phyloP scores from a whole-genome alignment of 2,888 invertebrate species.

The Monochamus alternatus region DNA sequence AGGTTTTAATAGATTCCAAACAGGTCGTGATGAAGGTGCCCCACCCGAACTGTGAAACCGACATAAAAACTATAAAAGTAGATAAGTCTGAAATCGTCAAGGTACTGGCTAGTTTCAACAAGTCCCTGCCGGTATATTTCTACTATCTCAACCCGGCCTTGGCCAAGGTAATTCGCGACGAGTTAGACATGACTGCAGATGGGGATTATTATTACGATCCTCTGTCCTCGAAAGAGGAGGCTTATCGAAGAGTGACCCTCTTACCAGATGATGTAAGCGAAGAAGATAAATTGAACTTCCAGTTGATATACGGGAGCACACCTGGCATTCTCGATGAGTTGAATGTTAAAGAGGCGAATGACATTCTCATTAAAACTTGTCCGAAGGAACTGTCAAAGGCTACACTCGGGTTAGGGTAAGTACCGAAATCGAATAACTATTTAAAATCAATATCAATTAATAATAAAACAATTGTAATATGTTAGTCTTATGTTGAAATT shows the following conservation, averaged over 20 bases:
- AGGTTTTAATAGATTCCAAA: constrained; percentile 63
- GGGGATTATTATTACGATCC: constrained; percentile 75
- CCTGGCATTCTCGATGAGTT: constrained; percentile 80
- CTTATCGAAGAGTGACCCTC: constrained; percentile 82
- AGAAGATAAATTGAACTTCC: constrained; percentile 78
- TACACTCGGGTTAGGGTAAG: constrained; percentile 50
- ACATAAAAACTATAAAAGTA: constrained; percentile 78
- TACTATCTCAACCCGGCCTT: constrained; percentile 82
- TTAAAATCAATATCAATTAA: too few relatives aligned
- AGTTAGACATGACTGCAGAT: constrained; percentile 79
- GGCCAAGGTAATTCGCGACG: constrained; percentile 80
- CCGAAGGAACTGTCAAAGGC: constrained; percentile 59
- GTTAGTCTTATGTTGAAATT: too few relatives aligned
- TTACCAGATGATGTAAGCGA: constrained; percentile 81
- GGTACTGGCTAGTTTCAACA: constrained; percentile 85
- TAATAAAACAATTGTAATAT: too few relatives aligned
- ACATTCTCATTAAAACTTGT: constrained; percentile 84
- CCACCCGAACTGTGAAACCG: constrained; percentile 73
- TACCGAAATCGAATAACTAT: not conserved
- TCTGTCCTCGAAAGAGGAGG: constrained; percentile 75
- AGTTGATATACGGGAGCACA: constrained; percentile 73
- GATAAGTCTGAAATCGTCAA: constrained; percentile 81
- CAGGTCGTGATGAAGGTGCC: constrained; percentile 74
- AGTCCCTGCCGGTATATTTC: constrained; percentile 84
- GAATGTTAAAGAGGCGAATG: constrained; percentile 84